Percentiles rank a stretch among this genome's conserved stretches.
Evolutionary conservation across 2,113 vertebrate genomes (phyloP).

Genomic region (Nibea albiflora): DNA sequence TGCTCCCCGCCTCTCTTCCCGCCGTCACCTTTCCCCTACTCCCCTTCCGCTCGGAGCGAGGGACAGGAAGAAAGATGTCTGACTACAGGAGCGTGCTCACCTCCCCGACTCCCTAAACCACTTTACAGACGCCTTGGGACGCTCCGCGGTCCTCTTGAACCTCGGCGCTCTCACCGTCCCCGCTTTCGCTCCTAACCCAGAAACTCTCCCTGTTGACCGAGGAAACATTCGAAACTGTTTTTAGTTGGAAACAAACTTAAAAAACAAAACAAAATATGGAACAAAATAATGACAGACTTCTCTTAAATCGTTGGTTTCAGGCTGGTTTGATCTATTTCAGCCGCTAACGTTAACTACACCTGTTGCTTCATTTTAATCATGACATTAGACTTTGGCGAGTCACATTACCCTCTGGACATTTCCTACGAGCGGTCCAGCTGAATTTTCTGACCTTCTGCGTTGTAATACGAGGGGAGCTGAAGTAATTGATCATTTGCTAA

Average conservation of each 20-base stretch:
- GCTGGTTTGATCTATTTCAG: too few species aligned
- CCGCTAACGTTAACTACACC: neutral
- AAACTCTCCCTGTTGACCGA: neutral
- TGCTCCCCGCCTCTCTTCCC: neutral
- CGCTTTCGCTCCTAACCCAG: neutral
- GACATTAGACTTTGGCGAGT: neutral
- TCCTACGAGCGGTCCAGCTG: too few species aligned
- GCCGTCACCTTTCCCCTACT: constrained; percentile 19
- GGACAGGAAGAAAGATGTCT: constrained; percentile 45
- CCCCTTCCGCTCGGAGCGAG: neutral
- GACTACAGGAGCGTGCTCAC: constrained; percentile 29
- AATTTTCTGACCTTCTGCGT: neutral
- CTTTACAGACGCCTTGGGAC: constrained; percentile 50
- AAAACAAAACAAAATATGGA: too few species aligned
- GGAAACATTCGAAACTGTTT: neutral
- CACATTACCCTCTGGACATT: neutral
- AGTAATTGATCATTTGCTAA: neutral
- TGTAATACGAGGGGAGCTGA: neutral
- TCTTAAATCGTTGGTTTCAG: neutral
- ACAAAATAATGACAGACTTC: neutral
- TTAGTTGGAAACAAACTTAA: neutral
- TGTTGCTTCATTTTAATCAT: neutral
- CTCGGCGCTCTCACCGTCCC: neutral
- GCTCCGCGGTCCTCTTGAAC: constrained; percentile 21
- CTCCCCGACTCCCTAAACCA: constrained; percentile 46